These are phyloP conservation scores for Phodopus roborovskii DNA, from an alignment of 2,113 vertebrate species.

Conservation along the genomic window DNA sequence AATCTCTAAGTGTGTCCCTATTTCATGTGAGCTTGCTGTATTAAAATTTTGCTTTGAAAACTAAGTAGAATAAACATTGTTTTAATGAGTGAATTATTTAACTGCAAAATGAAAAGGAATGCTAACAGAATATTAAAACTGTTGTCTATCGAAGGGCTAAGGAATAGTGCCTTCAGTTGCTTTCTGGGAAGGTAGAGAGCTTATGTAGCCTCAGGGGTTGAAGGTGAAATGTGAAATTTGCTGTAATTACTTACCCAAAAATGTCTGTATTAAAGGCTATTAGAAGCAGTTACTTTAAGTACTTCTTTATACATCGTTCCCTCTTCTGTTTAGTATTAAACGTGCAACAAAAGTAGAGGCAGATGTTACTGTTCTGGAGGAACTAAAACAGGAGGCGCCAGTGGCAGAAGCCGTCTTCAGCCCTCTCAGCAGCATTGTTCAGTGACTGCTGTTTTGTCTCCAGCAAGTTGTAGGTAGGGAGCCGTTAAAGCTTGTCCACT, in stretches of 20 bases:
- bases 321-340: constrained; percentile 92
- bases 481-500: constrained; percentile 88
- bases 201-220: constrained; percentile 88
- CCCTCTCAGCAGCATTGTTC: constrained; percentile 83
- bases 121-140: constrained; percentile 86
- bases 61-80: constrained; percentile 71
- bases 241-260: constrained; percentile 94
- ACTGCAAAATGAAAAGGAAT: constrained; percentile 83
- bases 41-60: constrained; percentile 81
- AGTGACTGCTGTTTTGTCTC: constrained; percentile 83
- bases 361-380: constrained; percentile 88
- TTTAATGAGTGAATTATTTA: constrained; percentile 84
- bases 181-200: constrained; percentile 91
- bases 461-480: constrained; percentile 86
- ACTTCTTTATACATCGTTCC: constrained; percentile 88
- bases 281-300: constrained; percentile 94
- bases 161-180: constrained; percentile 88
- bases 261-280: constrained; percentile 94
- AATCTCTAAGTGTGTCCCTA: constrained; percentile 63
- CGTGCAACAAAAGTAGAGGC: constrained; percentile 87
- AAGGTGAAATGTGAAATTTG: constrained; percentile 94
- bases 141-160: constrained; percentile 82
- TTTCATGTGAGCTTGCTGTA: constrained; percentile 68
- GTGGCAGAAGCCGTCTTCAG: constrained; percentile 79
- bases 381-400: constrained; percentile 78